Evolutionary conservation across 2,797 vertebrate species (phyloP).

Genomic region (Apodemus agrarius): DNA sequence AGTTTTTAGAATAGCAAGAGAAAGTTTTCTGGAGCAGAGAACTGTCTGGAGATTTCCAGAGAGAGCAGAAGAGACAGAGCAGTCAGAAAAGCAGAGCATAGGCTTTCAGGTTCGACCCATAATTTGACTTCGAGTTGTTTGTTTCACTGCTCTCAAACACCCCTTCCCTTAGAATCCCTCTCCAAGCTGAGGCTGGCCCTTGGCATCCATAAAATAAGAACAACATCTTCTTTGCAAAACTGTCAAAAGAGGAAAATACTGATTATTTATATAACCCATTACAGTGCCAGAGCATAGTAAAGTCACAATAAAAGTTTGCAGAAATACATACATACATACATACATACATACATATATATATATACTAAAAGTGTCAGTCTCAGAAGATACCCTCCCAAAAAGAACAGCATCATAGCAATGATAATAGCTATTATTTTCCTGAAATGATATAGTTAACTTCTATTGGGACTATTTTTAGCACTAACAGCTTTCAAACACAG

Average conservation of each 20-base stretch:
- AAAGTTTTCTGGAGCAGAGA: background rate
- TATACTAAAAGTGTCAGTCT: conserved; percentile 43
- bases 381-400: conserved; percentile 58
- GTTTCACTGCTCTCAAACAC: background rate
- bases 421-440: conserved; percentile 77
- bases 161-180: background rate
- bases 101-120: background rate
- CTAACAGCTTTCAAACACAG: conserved; percentile 68
- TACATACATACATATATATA: background rate
- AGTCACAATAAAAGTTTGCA: conserved; percentile 71
- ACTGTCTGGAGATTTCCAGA: background rate
- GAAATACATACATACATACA: background rate
- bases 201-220: conserved; percentile 32
- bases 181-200: background rate
- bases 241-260: conserved; percentile 50
- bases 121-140: background rate
- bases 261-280: conserved; percentile 54
- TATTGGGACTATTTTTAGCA: conserved; percentile 62
- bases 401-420: conserved; percentile 63
- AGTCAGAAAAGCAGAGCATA: background rate
- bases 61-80: background rate
- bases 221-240: background rate
- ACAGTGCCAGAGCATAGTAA: conserved; percentile 45
- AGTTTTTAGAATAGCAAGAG: background rate
- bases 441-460: conserved; percentile 66